These are phyloP conservation scores for Nysson spinosus DNA, from an alignment of 2,888 invertebrate genomes.

Conservation along the genomic window DNA sequence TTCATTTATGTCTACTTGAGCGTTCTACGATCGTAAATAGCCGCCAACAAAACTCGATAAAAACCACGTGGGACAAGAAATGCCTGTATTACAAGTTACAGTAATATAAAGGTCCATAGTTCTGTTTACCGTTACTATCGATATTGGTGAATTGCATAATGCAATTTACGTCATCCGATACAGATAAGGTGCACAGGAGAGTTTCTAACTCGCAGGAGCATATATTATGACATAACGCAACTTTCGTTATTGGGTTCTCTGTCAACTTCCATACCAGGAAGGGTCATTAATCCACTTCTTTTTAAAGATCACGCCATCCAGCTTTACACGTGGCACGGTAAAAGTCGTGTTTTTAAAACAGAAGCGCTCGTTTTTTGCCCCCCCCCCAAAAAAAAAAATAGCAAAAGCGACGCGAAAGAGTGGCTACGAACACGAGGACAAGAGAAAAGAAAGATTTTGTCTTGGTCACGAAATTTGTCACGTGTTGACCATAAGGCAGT, in stretches of 20 bases:
- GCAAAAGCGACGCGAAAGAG: constrained; percentile 1
- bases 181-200: constrained; percentile 1
- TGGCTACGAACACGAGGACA: background rate
- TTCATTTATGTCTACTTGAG: too few species aligned
- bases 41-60: too few species aligned
- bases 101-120: too few species aligned
- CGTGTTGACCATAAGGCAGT: constrained; percentile 32
- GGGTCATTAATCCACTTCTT: constrained; percentile 8
- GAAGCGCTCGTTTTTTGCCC: background rate
- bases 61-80: background rate
- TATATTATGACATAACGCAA: constrained; percentile 19
- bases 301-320: background rate
- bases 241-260: background rate
- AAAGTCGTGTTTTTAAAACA: constrained; percentile 1
- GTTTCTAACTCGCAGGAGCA: background rate
- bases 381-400: background rate
- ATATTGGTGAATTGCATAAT: constrained; percentile 11
- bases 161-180: background rate
- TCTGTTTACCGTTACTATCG: background rate
- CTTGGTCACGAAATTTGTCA: constrained; percentile 31
- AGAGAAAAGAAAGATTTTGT: background rate
- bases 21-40: too few species aligned
- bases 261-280: background rate
- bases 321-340: constrained; percentile 13
- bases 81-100: too few species aligned